A percentile compares a stretch with the other conserved stretches of the same genome.
Conservation (phyloP, 1,140 invertebrate species). For the Lysiphlebus fabarum region DNA sequence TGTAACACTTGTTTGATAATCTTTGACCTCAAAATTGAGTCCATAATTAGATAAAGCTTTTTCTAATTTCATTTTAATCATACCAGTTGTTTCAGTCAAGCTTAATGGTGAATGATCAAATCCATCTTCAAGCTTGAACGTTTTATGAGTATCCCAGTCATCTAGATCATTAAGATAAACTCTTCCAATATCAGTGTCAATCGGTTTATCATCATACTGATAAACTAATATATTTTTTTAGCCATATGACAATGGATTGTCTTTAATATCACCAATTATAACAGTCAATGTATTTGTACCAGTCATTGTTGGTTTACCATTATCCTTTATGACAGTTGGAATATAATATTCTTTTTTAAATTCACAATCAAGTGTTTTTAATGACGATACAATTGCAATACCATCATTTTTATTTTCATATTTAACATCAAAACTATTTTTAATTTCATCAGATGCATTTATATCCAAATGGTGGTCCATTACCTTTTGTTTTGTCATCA, state of each 20-base stretch:
- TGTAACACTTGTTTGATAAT: conserved; percentile 84
- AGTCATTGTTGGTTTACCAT: conserved; percentile 84
- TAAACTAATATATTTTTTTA: conserved; percentile 96
- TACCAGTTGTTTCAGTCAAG: conserved; percentile 86
- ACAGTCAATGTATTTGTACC: conserved; percentile 93
- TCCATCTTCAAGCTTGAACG: conserved; percentile 91
- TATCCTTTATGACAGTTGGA: conserved; percentile 90
- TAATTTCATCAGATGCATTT: conserved; percentile 85
- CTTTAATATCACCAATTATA: conserved; percentile 93
- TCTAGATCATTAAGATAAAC: conserved; percentile 96
- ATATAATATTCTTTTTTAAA: conserved; percentile 92
- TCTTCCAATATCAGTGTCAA: conserved; percentile 88
- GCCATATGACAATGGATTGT: conserved; percentile 95
- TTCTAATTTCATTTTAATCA: conserved; percentile 91
- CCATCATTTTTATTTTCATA: conserved; percentile 94
- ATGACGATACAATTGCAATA: conserved; percentile 88
- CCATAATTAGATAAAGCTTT: conserved; percentile 83
- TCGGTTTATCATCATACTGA: conserved; percentile 87
- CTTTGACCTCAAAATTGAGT: conserved; percentile 88
- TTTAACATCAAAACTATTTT: conserved; percentile 89
- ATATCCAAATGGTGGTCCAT: conserved; percentile 96
- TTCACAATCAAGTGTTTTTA: conserved; percentile 90
- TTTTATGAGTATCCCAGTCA: conserved; percentile 96
- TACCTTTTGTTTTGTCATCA: conserved; percentile 89
- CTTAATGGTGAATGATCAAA: conserved; percentile 80